Evolutionary conservation across 2,113 vertebrate genomes (phyloP).

Genomic region (Hemichromis elongatus): DNA sequence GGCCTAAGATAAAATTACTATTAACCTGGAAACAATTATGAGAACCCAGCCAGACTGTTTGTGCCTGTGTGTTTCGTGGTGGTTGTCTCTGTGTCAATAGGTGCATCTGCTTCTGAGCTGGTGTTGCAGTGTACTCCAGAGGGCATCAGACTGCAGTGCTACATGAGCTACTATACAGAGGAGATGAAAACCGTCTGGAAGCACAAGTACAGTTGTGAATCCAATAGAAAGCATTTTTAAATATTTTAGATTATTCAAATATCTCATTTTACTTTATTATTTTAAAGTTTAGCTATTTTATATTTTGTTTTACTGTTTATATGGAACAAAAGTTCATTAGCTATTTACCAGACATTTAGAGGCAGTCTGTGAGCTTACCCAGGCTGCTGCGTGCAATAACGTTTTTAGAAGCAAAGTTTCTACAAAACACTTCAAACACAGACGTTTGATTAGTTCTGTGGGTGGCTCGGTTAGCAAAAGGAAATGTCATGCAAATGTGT

Average conservation of each 20-base stretch:
- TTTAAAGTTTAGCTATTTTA: neutral
- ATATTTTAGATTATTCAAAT: neutral
- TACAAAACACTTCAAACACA: neutral
- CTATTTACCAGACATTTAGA: neutral
- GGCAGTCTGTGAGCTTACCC: neutral
- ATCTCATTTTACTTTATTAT: neutral
- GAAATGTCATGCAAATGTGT: neutral
- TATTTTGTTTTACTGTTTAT: neutral
- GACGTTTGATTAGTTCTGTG: neutral
- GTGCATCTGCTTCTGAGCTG: slow-evolving; percentile 86
- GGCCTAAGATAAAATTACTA: too few species aligned
- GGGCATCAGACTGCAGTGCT: slow-evolving; percentile 93
- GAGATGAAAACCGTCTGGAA: slow-evolving; percentile 94
- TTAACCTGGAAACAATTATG: neutral
- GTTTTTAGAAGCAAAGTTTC: neutral
- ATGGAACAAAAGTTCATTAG: neutral
- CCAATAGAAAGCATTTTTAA: neutral
- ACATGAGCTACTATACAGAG: slow-evolving; percentile 92
- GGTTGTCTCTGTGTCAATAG: slow-evolving; percentile 53
- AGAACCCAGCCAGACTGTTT: neutral
- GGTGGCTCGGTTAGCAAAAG: neutral
- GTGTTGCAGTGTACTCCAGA: slow-evolving; percentile 92
- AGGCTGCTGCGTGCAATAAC: neutral
- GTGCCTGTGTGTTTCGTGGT: neutral
- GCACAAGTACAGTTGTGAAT: slow-evolving; percentile 76